Conservation (phyloP, 2,888 invertebrate genomes). For the Parnassius mnemosyne region DNA sequence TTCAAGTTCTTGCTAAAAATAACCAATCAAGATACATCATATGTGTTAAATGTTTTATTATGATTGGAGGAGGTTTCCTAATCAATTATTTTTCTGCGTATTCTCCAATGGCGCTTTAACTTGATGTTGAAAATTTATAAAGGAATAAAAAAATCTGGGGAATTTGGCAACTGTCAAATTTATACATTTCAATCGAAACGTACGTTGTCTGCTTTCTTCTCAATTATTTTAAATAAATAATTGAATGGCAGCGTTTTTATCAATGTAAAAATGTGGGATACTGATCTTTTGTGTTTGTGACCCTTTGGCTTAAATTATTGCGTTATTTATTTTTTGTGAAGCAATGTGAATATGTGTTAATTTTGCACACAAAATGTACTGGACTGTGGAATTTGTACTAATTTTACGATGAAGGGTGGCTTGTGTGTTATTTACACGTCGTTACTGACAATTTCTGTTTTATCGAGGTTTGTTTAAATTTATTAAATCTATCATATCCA, state of each 20-base stretch:
- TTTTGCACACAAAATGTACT: slow-evolving; percentile 75
- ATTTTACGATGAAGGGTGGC: slow-evolving; percentile 82
- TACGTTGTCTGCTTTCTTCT: slow-evolving; percentile 37
- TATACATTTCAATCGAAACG: slow-evolving; percentile 48
- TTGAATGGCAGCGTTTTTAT: slow-evolving; percentile 29
- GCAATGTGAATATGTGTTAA: slow-evolving; percentile 62
- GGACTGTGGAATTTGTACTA: slow-evolving; percentile 70
- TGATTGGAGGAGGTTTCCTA: slow-evolving; percentile 48
- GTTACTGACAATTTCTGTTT: slow-evolving; percentile 80
- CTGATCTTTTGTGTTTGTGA: slow-evolving; percentile 20
- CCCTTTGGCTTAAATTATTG: slow-evolving; percentile 20
- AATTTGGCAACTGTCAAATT: slow-evolving; percentile 57
- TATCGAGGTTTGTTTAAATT: slow-evolving; percentile 71
- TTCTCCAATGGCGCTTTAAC: slow-evolving; percentile 44
- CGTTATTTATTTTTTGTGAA: slow-evolving; percentile 35
- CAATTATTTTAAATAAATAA: slow-evolving; percentile 30
- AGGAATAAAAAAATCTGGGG: slow-evolving; percentile 38
- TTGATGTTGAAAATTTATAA: slow-evolving; percentile 27
- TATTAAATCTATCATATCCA: not conserved
- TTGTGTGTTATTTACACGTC: slow-evolving; percentile 81
- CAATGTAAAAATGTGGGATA: slow-evolving; percentile 10
- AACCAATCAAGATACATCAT: slow-evolving; percentile 45
- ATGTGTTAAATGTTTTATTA: slow-evolving; percentile 57
- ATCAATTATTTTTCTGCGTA: slow-evolving; percentile 35
- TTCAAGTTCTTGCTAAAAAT: slow-evolving; percentile 18